Evolutionary conservation across 2,888 invertebrate species (phyloP), one percentile per base, ranked within the genome.

Genomic region (Hydriomena furcata): DNA sequence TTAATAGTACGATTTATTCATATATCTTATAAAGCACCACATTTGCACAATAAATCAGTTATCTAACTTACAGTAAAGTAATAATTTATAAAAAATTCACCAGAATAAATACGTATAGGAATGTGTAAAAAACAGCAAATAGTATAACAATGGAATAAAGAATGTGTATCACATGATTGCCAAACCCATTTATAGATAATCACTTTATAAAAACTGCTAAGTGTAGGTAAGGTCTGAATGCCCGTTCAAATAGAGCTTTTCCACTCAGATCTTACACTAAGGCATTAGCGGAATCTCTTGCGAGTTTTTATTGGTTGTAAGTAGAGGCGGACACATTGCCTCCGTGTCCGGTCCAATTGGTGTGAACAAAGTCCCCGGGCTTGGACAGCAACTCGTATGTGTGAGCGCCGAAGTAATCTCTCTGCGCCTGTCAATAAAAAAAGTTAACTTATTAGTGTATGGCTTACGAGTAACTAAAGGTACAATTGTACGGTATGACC

Each of bases 261-360:
- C n/a, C n/a, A n/a, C n/a, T n/a, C n/a, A n/a, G n/a, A n/a, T n/a
- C n/a, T n/a, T n/a, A n/a, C n/a, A n/a, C n/a, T n/a, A 32, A 23
- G 25, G 20, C 13, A 8, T 8, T 5, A 21, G 28, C 20, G 40
- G 20, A 40, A 24, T 13, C 13, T 41, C 17, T 5, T 12, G 20
- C 27, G 28, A 38, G 6, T 17, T 5, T 38, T 71, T 76, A 87
- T 35, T 82, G 84, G 60, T 75, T 88, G 63, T 98, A 98, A 7
- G 98, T 97, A 53, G 96, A 95, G n/a, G 98, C 97, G 1, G 98
- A 97, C 2, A 98, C 97, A 72, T 97, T 96, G 53, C 98, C 98
- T 21, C 99, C 99, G 66, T 96, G 97, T 7, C 99, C 99, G 6
- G 99, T 99, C 99, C 99, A 99, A 90, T 99, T 99, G 56, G 99